Evolutionary conservation across 1,140 invertebrate genomes (phyloP), one percentile per base, ranked within the genome.

Genomic region (Solenopsis fugax): DNA sequence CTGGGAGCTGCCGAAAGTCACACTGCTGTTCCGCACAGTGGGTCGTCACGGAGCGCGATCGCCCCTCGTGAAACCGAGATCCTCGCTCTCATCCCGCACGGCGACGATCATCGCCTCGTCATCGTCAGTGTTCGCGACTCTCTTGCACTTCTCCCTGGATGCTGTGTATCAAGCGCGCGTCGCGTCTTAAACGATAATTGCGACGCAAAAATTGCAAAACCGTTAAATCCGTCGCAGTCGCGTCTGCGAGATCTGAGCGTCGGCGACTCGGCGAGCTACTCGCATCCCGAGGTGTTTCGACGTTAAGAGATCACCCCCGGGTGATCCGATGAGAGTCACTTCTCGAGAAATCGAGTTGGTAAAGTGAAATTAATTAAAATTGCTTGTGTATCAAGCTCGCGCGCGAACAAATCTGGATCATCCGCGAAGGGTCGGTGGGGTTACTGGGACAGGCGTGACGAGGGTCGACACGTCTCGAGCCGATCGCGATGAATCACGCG

Each of bases 81-180:
- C 21, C 24, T 84, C 41, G 54, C 41, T 73, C 71, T 84, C 80
- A 82, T 73, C 45, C 29, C 76, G 77, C n/a, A 41, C 80, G 37
- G 34, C 45, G 7, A 54, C 29, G 16, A 72, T n/a, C n/a, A 3
- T 0, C 12, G 10, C n/a, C 18, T 48, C 37, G 41, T 58, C 77
- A 41, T 10, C 29, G 37, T 2, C 2, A 10, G 21, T 18, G 29
- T 58, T 37, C 12, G 67, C 16, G 13, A 12, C 9, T 21, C 24
- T 2, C 29, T 34, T 13, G 62, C 37, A n/a, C n/a, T n/a, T n/a
- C n/a, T n/a, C n/a, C n/a, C n/a, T n/a, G n/a, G n/a, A n/a, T n/a
- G n/a, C n/a, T n/a, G n/a, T n/a, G n/a, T n/a, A n/a, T n/a, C n/a
- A n/a, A n/a, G n/a, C n/a, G n/a, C n/a, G n/a, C n/a, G n/a, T n/a